Evolutionary conservation across 2,888 invertebrate species (phyloP), one percentile per base, ranked within the genome.

Genomic region (Sinopyrophorus schimmeli): DNA sequence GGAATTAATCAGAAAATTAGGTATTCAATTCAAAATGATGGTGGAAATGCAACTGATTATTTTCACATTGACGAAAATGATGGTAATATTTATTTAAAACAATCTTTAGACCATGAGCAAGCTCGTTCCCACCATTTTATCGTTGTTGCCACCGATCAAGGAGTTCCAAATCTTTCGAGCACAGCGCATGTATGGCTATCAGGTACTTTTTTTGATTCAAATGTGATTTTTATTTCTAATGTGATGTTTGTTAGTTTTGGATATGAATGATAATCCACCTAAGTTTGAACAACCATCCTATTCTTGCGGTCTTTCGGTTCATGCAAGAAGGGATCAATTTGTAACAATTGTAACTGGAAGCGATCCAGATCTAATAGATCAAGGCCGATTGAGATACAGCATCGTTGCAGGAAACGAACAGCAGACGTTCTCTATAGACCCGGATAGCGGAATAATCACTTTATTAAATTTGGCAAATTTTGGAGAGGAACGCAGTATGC

Each of bases 201-300:
- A 63, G 86, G 86, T 86, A 71, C 67, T 41, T 11, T 71, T 47
- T 6, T 14, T 15, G 7, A 14, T 15, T 7, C 37, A 24, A 11
- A 35, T 18, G 7, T 1, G 1, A 11, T 31, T n/a, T 6, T 14
- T 15, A 9, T 17, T 15, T 7, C 37, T 30, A 11, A 35, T 18
- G 7, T 1, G 1, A 11, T 31, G 26, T 9, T 31, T 65, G 68
- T 4, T 71, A 81, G 91, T 95, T 51, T 76, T 86, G 55, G 94
- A 95, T 75, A 85, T 92, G 76, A 95, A 95, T 74, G 95, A 96
- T 76, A 91, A 89, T 70, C 82, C 90, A 34, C 95, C 95, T 14
- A 83, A 82, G 66, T 87, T 93, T 75, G 89, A 92, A 69, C 87
- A 90, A 64, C 78, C 81, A 10, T 85, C 89, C 16, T 89, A 92